A percentile compares a stretch with the other conserved stretches of the same genome.
Conservation (phyloP, 2,888 invertebrate genomes). For the Autographa pulchrina region DNA sequence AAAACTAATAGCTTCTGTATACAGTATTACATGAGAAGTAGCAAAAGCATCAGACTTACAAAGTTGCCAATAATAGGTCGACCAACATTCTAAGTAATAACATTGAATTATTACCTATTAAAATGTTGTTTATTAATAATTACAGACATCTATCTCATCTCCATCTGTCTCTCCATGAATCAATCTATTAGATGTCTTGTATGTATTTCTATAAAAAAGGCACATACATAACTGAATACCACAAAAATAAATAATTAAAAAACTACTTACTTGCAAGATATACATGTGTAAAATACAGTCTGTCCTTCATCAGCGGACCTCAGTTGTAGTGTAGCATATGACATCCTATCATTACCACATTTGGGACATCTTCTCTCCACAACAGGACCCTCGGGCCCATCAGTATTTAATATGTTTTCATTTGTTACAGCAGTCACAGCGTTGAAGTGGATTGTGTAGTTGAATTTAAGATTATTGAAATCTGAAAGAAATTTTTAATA, state of each 20-base stretch:
- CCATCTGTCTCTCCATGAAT: no score
- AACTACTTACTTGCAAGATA: constrained; percentile 94
- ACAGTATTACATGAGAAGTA: no score
- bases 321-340: constrained; percentile 98
- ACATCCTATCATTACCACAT: constrained; percentile 97
- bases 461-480: constrained; percentile 90
- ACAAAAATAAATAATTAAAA: neutral
- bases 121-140: no score
- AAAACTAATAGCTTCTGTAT: no score
- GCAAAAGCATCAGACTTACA: no score
- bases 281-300: constrained; percentile 99
- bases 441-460: constrained; percentile 93
- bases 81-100: no score
- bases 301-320: constrained; percentile 99
- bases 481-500: constrained; percentile 80
- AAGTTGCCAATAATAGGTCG: no score
- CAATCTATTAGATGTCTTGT: no score
- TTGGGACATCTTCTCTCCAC: constrained; percentile 95
- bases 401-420: constrained; percentile 75
- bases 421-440: constrained; percentile 77
- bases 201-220: no score
- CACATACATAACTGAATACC: no score
- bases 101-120: no score
- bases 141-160: no score
- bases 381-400: constrained; percentile 92